A percentile compares a stretch with the other conserved stretches of the same genome.
Conservation (phyloP, 2,797 vertebrate genomes). For the Poecilia gillii region DNA sequence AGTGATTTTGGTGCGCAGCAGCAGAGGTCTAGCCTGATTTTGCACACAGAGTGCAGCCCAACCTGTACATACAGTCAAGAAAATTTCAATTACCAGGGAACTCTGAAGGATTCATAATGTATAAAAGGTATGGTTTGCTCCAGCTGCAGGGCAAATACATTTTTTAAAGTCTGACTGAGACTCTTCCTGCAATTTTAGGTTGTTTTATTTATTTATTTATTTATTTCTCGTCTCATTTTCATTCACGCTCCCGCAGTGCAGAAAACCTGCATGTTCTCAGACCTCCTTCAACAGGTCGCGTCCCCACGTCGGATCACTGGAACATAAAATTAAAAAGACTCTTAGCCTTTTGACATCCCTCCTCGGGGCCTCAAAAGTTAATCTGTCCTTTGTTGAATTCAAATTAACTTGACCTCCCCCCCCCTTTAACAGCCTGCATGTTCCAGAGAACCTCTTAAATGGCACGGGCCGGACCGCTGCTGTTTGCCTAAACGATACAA, state of each 20-base stretch:
- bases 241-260: not conserved
- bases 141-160: not conserved
- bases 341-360: slow-evolving; percentile 58
- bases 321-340: slow-evolving; percentile 72
- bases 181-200: not conserved
- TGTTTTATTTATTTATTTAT: not conserved
- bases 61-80: not conserved
- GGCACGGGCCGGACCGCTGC: slow-evolving; percentile 10
- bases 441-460: slow-evolving; percentile 53
- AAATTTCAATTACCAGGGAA: not conserved
- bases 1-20: not conserved
- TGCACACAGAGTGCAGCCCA: not conserved
- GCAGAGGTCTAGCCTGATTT: not conserved
- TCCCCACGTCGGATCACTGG: slow-evolving; percentile 45
- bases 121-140: not conserved
- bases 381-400: slow-evolving; percentile 65
- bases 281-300: slow-evolving; percentile 52
- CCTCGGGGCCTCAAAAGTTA: slow-evolving; percentile 60
- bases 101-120: not conserved
- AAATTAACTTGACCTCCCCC: slow-evolving; percentile 68
- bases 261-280: slow-evolving; percentile 17
- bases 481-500: slow-evolving; percentile 63
- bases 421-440: slow-evolving; percentile 23
- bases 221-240: not conserved
- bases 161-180: not conserved